Evolutionary conservation across 2,888 invertebrate genomes (phyloP).

Genomic region (Apodemia hepburni): DNA sequence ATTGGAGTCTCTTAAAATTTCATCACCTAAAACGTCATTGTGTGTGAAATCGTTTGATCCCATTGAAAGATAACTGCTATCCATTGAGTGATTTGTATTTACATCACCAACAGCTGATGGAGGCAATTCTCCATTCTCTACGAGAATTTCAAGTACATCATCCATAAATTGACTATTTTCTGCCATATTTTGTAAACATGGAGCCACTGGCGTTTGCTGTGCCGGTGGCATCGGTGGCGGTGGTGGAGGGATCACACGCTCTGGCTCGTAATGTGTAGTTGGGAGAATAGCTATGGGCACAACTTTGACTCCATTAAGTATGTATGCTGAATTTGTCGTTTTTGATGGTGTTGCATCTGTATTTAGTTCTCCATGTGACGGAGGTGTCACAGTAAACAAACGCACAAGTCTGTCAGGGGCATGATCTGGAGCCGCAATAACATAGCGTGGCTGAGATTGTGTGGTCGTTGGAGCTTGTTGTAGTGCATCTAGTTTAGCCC

Average conservation of each 20-base stretch:
- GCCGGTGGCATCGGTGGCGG: constrained; percentile 54
- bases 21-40: constrained; percentile 55
- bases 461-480: constrained; percentile 36
- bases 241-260: constrained; percentile 49
- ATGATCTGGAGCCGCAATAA: constrained; percentile 48
- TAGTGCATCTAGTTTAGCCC: constrained; percentile 82
- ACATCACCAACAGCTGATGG: constrained; percentile 89
- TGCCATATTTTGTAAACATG: constrained; percentile 46
- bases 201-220: constrained; percentile 39
- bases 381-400: constrained; percentile 56
- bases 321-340: constrained; percentile 74
- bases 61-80: constrained; percentile 41
- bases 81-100: constrained; percentile 69
- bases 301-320: constrained; percentile 82
- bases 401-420: constrained; percentile 53
- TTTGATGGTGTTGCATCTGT: constrained; percentile 42
- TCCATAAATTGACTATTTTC: constrained; percentile 89
- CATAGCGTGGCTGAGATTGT: constrained; percentile 66
- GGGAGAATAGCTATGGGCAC: constrained; percentile 74
- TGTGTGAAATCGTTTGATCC: constrained; percentile 50
- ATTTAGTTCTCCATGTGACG: constrained; percentile 34
- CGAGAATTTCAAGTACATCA: constrained; percentile 95
- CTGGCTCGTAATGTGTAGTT: constrained; percentile 62
- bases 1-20: constrained; percentile 51
- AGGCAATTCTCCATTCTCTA: constrained; percentile 95